phyloP scores from a whole-genome alignment of 2,797 vertebrate species.

The Channallabes apus region DNA sequence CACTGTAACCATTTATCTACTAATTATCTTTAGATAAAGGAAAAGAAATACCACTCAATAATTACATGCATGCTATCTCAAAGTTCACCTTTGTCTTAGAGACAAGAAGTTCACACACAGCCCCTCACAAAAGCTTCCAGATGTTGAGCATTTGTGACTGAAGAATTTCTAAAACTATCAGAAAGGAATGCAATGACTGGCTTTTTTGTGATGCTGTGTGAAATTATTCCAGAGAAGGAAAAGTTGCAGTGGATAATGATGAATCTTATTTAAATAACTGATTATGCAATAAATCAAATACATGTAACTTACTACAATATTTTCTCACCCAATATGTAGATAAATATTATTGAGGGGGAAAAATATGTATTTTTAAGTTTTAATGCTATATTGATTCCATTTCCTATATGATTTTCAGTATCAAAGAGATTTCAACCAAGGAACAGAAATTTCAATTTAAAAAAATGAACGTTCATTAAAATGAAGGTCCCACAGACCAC shows the following conservation, averaged over 20 bases:
- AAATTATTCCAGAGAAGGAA: not conserved
- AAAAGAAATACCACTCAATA: slow-evolving; percentile 5
- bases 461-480: not conserved
- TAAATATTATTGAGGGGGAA: not conserved
- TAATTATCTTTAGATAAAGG: not conserved
- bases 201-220: slow-evolving; percentile 2
- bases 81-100: not conserved
- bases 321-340: not conserved
- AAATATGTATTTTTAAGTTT: not conserved
- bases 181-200: slow-evolving; percentile 4
- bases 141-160: slow-evolving; percentile 7
- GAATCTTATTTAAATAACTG: not conserved
- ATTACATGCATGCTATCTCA: not conserved
- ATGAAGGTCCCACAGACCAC: not conserved
- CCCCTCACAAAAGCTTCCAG: slow-evolving; percentile 18
- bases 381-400: not conserved
- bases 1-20: not conserved
- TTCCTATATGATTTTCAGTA: not conserved
- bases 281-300: no score
- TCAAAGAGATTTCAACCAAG: not conserved
- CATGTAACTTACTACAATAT: not conserved
- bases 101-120: slow-evolving; percentile 27
- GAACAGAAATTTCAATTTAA: not conserved
- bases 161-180: not conserved
- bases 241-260: not conserved